Percentiles rank a stretch among this genome's conserved stretches.
Conservation (phyloP, 2,888 invertebrate genomes). For the Calameuta pallipes region DNA sequence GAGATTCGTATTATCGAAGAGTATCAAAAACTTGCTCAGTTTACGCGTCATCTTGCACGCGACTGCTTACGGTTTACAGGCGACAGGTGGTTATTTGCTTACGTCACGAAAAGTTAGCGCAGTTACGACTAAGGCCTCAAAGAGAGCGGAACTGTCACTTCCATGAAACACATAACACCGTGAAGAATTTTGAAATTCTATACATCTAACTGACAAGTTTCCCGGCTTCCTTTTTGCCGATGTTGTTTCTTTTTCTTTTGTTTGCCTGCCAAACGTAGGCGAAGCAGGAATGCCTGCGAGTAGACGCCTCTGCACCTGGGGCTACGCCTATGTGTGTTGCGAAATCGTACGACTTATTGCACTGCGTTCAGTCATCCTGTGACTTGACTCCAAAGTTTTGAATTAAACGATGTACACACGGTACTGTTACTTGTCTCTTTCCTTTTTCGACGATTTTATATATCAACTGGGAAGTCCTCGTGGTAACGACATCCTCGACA, state of each 20-base stretch:
- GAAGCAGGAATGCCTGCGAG: neutral
- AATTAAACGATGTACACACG: neutral
- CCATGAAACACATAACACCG: neutral
- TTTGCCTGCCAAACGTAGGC: neutral
- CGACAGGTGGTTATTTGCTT: constrained; percentile 30
- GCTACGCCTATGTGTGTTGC: neutral
- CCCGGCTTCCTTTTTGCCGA: neutral
- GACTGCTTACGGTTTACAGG: neutral
- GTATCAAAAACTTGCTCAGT: constrained; percentile 90
- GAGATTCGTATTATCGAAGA: constrained; percentile 93
- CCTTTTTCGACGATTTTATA: neutral
- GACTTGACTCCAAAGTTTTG: neutral
- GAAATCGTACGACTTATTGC: neutral
- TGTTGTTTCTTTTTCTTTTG: neutral
- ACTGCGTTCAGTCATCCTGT: neutral
- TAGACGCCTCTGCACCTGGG: neutral
- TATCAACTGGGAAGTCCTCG: neutral
- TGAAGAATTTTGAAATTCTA: neutral
- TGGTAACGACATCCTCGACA: constrained; percentile 15
- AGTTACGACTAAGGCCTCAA: neutral
- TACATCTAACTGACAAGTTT: neutral
- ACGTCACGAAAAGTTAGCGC: constrained; percentile 17
- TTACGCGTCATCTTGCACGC: constrained; percentile 80
- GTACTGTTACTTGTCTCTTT: neutral
- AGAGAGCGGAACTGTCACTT: neutral